Base-by-base conservation (phyloP, 2,888 invertebrate genomes). In the Tortrix viridana region DNA sequence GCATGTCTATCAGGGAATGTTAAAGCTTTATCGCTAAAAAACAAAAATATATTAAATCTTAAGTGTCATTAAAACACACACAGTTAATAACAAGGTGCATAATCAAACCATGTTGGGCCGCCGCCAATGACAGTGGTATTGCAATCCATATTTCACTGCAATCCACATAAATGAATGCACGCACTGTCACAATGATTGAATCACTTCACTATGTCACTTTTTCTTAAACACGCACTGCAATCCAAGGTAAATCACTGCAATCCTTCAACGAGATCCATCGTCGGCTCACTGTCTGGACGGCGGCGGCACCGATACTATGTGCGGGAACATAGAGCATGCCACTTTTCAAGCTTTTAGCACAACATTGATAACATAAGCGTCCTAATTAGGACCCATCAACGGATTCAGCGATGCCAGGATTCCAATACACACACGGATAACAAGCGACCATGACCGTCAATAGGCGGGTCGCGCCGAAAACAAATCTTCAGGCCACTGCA, bases 161-260 rank as follows among this genome's bases (percentile, higher is more conserved):
- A 70, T 73, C 72, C 70, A 63, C 62, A 72, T 71, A 70, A 71
- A 89, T 88, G 85, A 82, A 70, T 70, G 70, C 73, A 71, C 72
- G 72, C 88, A 88, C 88, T 85, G 78, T 79, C 86, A 89, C 88
- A 82, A 77, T 9, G 16, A 44, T 76, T 79, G 41, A 19, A 62
- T 80, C 89, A 89, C 88, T 86, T 71, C 88, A 89, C 88, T 85
- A 65, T 74, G 80, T 82, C 90, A 86, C 85, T 82, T 81, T 72
- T 75, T 76, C 75, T 76, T 79, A 74, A 71, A 74, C 82, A 86
- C 86, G 84, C 91, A 92, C 92, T 92, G 91, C 91, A 91, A 92
- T 92, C 91, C 91, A 84, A 84, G 73, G 74, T 77, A 70, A 79
- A 79, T 79, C 91, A 92, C 91, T 92, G 91, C 91, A 91, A 92